phyloP scores from a whole-genome alignment of 2,113 vertebrate species.

The Oreochromis spilurus region DNA sequence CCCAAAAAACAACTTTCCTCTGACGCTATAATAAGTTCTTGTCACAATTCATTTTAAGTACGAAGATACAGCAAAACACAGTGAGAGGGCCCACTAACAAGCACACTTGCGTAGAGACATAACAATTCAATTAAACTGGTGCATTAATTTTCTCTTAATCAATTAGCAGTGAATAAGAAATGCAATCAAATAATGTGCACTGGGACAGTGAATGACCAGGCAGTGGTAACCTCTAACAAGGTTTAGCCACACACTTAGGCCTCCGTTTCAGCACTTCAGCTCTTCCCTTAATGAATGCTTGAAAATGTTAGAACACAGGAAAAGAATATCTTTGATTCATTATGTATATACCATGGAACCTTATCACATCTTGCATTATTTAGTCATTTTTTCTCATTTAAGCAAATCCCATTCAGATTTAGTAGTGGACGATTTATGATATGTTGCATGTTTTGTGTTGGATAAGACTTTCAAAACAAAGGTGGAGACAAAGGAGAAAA shows the following conservation, averaged over 20 bases:
- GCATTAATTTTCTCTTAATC: neutral
- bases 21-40: constrained; percentile 17
- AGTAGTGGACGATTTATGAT: neutral
- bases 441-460: neutral
- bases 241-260: neutral
- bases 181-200: neutral
- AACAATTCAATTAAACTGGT: constrained; percentile 1
- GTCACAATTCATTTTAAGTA: constrained; percentile 27
- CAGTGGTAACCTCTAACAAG: neutral
- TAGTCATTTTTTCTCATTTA: neutral
- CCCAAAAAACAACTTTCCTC: neutral
- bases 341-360: neutral
- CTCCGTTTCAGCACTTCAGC: neutral
- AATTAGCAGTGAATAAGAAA: neutral
- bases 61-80: neutral
- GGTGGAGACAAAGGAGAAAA: neutral
- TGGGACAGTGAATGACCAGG: neutral
- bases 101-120: neutral
- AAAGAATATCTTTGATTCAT: neutral
- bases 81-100: constrained; percentile 4
- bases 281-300: neutral
- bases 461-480: neutral
- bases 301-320: too few relatives aligned
- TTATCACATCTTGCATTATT: neutral
- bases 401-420: neutral